These are phyloP conservation scores for Scomber japonicus DNA, from an alignment of 2,113 vertebrate genomes.

Conservation along the genomic window DNA sequence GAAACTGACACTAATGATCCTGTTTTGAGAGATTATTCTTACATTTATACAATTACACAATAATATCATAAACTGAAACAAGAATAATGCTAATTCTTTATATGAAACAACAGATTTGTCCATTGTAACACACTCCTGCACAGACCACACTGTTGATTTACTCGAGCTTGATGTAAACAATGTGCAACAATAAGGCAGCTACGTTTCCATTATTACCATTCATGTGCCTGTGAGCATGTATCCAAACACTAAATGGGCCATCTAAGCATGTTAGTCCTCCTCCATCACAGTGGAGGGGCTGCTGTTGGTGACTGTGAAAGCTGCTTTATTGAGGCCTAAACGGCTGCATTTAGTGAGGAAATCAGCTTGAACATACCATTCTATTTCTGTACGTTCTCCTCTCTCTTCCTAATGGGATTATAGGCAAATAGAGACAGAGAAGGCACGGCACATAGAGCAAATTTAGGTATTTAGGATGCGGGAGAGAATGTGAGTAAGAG, in stretches of 20 bases:
- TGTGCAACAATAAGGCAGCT: slow-evolving; percentile 13
- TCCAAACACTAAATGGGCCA: slow-evolving; percentile 13
- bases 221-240: slow-evolving; percentile 17
- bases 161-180: slow-evolving; percentile 26
- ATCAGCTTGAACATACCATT: slow-evolving; percentile 72
- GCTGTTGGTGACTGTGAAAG: slow-evolving; percentile 60
- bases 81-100: too few species aligned
- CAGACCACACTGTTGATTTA: too few species aligned
- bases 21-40: not conserved
- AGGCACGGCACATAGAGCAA: slow-evolving; percentile 52
- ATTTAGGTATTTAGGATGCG: slow-evolving; percentile 53
- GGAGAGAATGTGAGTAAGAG: slow-evolving; percentile 40
- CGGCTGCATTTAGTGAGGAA: slow-evolving; percentile 71
- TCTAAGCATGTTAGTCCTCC: slow-evolving; percentile 54
- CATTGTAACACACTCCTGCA: too few species aligned
- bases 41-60: not conserved
- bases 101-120: too few species aligned
- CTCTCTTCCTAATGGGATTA: slow-evolving; percentile 76
- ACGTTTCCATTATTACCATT: slow-evolving; percentile 32
- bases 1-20: not conserved
- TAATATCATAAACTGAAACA: too few species aligned
- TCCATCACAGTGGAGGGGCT: slow-evolving; percentile 47
- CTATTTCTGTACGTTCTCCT: slow-evolving; percentile 76
- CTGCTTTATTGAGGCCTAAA: slow-evolving; percentile 65
- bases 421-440: slow-evolving; percentile 63